Evolutionary conservation across 2,113 vertebrate species (phyloP).

Genomic region (Nettapus auritus): DNA sequence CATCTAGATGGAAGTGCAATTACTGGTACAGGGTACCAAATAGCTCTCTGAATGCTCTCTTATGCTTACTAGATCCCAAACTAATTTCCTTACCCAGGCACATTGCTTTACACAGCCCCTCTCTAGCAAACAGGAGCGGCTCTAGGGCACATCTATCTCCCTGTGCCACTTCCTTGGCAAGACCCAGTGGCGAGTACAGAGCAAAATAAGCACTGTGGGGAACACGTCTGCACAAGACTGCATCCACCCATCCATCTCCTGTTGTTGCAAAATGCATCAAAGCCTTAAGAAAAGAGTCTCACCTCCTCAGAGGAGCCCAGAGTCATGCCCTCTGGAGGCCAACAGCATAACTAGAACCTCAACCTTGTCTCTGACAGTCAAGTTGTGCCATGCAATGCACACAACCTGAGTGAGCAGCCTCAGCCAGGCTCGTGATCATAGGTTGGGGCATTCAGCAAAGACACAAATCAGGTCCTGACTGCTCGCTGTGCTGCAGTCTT

Average conservation of each 20-base stretch:
- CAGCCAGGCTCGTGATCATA: not conserved
- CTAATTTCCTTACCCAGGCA: not conserved
- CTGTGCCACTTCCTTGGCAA: not conserved
- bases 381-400: too few species aligned
- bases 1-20: not conserved
- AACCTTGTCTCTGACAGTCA: not conserved
- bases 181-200: not conserved
- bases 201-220: rapidly evolving
- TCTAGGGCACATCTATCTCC: not conserved
- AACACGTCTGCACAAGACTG: rapidly evolving
- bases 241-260: not conserved
- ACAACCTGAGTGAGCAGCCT: not conserved
- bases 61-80: not conserved
- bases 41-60: not conserved
- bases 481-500: not conserved
- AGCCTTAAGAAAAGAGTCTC: not conserved
- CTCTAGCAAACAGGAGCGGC: not conserved
- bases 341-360: not conserved
- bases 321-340: not conserved
- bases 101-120: not conserved
- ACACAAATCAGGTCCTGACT: not conserved
- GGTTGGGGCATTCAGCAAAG: not conserved
- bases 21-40: not conserved
- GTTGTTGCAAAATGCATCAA: rapidly evolving
- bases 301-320: not conserved